A percentile compares a stretch with the other conserved stretches of the same genome.
phyloP scores from a whole-genome alignment of 2,888 invertebrate species.

The Candidula unifasciata region DNA sequence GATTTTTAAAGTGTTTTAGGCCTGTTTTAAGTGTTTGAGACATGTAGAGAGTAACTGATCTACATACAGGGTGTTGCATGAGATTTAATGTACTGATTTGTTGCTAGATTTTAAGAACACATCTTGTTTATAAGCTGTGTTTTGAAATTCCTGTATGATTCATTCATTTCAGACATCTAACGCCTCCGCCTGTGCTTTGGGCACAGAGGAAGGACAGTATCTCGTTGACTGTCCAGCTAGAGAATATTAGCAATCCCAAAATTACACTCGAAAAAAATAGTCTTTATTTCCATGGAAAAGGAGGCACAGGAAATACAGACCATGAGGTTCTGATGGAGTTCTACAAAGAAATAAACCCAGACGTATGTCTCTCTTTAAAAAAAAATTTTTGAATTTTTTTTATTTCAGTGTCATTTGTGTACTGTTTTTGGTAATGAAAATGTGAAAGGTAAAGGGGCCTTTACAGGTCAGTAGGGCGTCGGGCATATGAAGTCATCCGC shows the following conservation, averaged over 20 bases:
- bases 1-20: background rate
- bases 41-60: too few relatives aligned
- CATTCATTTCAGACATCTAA: slow-evolving; percentile 51
- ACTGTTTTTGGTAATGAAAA: background rate
- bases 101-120: background rate
- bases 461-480: too few relatives aligned
- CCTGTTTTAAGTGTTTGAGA: background rate
- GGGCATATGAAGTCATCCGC: too few relatives aligned
- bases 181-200: slow-evolving; percentile 63
- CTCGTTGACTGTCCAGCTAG: slow-evolving; percentile 64
- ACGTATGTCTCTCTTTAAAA: slow-evolving; percentile 62
- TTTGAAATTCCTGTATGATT: background rate
- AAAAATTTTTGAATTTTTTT: background rate
- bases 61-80: too few relatives aligned
- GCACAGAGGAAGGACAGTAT: slow-evolving; percentile 70
- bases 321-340: slow-evolving; percentile 93
- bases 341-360: slow-evolving; percentile 85
- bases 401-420: background rate
- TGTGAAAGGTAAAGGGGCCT: too few relatives aligned
- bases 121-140: background rate
- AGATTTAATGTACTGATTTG: too few relatives aligned
- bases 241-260: slow-evolving; percentile 62
- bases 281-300: slow-evolving; percentile 83
- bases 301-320: slow-evolving; percentile 88
- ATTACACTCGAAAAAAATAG: slow-evolving; percentile 62